Evolutionary conservation across 2,797 vertebrate genomes (phyloP).

Genomic region (Rhinoraja longicauda): DNA sequence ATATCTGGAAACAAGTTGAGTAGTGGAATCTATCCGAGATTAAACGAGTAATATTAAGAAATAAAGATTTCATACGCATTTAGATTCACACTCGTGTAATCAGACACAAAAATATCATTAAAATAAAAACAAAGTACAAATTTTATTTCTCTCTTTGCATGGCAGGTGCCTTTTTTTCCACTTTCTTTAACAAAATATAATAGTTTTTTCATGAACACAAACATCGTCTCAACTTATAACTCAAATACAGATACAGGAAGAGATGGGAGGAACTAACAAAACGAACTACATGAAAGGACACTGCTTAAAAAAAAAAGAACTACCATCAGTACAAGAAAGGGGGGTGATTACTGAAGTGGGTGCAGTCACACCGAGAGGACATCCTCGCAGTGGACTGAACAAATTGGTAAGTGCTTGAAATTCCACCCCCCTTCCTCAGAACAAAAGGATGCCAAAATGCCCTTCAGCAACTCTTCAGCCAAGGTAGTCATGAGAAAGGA

Average conservation of each 20-base stretch:
- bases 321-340: conserved; percentile 47
- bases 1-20: no score
- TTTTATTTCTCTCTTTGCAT: conserved; percentile 99
- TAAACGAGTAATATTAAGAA: no score
- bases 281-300: conserved; percentile 44
- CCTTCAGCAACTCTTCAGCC: conserved; percentile 43
- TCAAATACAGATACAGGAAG: conserved; percentile 52
- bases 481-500: conserved; percentile 22
- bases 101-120: conserved; percentile 37
- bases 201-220: conserved; percentile 86
- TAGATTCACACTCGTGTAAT: background rate
- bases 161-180: conserved; percentile 82
- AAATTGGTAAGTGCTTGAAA: conserved; percentile 79
- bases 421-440: conserved; percentile 44
- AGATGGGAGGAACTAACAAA: conserved; percentile 48
- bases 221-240: conserved; percentile 50
- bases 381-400: conserved; percentile 53
- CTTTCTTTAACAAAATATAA: conserved; percentile 84
- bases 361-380: conserved; percentile 58
- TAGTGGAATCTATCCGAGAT: no score
- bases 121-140: conserved; percentile 99
- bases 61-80: background rate
- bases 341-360: conserved; percentile 49
- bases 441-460: conserved; percentile 40
- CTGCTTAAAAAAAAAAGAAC: conserved; percentile 41